Evolutionary conservation across 2,888 invertebrate species (phyloP), one percentile per base, ranked within the genome.

Genomic region (Drosophila mercatorum): DNA sequence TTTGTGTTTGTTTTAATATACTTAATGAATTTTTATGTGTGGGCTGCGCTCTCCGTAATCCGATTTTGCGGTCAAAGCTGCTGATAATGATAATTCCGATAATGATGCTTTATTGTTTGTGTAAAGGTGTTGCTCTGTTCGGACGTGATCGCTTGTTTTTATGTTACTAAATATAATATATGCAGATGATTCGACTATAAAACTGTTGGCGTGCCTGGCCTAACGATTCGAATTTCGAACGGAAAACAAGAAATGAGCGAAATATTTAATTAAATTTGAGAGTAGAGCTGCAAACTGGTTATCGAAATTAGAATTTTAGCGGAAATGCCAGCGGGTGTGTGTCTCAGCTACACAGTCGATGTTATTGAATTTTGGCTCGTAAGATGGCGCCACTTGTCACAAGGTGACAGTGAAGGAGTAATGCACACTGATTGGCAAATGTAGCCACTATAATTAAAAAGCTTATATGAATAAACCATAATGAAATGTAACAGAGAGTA

Each of bases 1-100:
- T 85, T 83, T 89, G 85, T 83, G 89, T 83, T 89, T 84, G 82
- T 85, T 85, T 89, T 87, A 85, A 89, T 89, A 89, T 84, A 87
- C 68, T 81, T 87, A 85, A 85, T 89, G 84, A 84, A 84, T 85
- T 82, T 85, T 74, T 72, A 79, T 73, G 58, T 59, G 79, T 71
- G 65, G 66, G 41, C 56, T 43, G 31, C 17, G 49, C 49, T 34
- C 51, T 60, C 66, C 55, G 58, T 52, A 70, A 84, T 82, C 85
- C 83, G 89, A 89, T 89, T 84, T 77, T 60, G 79, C 82, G 80
- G 53, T 74, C 78, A 75, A 72, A 89, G 89, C 85, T 84, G 85
- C 84, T 80, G 83, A 88, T 86, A 88, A 88, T 86, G 85, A 84
- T 80, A 73, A 89, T 88, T 80, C 73, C 83, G 78, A 88, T 89